Base-by-base conservation (phyloP, 2,113 vertebrate genomes). In the Osmerus mordax region DNA sequence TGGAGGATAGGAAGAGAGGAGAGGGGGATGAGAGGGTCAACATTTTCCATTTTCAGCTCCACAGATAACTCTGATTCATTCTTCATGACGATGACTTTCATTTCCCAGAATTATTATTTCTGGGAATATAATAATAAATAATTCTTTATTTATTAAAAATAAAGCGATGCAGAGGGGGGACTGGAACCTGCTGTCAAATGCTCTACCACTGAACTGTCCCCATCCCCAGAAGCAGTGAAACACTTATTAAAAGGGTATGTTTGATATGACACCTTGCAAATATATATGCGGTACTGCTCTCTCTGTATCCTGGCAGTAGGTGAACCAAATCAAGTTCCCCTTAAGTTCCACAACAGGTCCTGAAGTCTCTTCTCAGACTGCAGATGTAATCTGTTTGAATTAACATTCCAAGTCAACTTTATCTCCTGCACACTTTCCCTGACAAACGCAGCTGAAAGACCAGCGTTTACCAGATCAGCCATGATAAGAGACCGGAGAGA, bases 381-480 rank as follows among this genome's bases (percentile, higher is more conserved):
- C 69, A 76, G 66, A 75, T 83, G 78, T 74, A 75, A 87, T 88
- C 73, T 67, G 16, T 69, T 84, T 62, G 63, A 64, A 84, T 82
- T 81, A 81, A 72, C 75, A 85, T 87, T 88, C 75, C 80, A 76
- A 41, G 41, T 47, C 16, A 4, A 70, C 72, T 9, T 3, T 77
- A 75, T 78, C 78, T 86, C 72, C 75, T 65, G 81, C 69, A 76
- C 78, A 67, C 61, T 70, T 66, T 81, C 78, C 53, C 66, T 61
- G 28, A 69, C 72, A 63, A 64, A 67, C 60, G 29, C 21, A 21
- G 36, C 58, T 72, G 72, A 72, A 65, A 74, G 68, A 65, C 64
- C 23, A 62, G 65, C 2, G 0, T 29, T 67, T 61, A 64, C 60
- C 77, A 75, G 81, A 89, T 83, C 77, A 83, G 72, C 52, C 4